phyloP scores from a whole-genome alignment of 2,888 invertebrate genomes.

The Meiosimyza decipiens region DNA sequence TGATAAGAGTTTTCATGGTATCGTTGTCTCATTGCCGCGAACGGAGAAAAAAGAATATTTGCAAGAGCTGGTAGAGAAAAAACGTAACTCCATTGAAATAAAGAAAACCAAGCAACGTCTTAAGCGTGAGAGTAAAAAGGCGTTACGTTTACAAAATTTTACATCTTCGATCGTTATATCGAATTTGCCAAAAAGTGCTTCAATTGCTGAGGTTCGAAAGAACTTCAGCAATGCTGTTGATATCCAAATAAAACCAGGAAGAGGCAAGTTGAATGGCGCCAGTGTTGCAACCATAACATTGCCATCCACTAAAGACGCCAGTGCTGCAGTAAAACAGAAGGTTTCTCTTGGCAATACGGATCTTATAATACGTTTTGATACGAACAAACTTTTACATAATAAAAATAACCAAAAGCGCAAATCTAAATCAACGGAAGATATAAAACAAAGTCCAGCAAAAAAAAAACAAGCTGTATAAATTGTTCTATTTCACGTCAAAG shows the following conservation, averaged over 20 bases:
- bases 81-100: conserved; percentile 53
- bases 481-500: not conserved
- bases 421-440: not conserved
- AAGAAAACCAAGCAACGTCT: conserved; percentile 51
- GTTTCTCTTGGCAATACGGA: conserved; percentile 50
- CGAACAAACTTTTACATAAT: conserved; percentile 29
- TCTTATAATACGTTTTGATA: conserved; percentile 54
- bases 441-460: not conserved
- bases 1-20: conserved; percentile 46
- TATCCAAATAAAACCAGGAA: conserved; percentile 55
- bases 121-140: conserved; percentile 52
- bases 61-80: conserved; percentile 52
- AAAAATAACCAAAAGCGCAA: conserved; percentile 32
- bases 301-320: conserved; percentile 57
- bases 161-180: conserved; percentile 57
- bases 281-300: conserved; percentile 57
- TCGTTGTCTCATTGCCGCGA: conserved; percentile 55
- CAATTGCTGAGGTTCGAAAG: conserved; percentile 53
- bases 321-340: conserved; percentile 50
- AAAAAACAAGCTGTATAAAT: not conserved
- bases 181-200: conserved; percentile 57
- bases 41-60: conserved; percentile 57
- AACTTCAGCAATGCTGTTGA: conserved; percentile 60
- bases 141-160: conserved; percentile 45
- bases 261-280: conserved; percentile 48